phyloP scores from a whole-genome alignment of 2,888 invertebrate species.

The Microdon myrmicae region DNA sequence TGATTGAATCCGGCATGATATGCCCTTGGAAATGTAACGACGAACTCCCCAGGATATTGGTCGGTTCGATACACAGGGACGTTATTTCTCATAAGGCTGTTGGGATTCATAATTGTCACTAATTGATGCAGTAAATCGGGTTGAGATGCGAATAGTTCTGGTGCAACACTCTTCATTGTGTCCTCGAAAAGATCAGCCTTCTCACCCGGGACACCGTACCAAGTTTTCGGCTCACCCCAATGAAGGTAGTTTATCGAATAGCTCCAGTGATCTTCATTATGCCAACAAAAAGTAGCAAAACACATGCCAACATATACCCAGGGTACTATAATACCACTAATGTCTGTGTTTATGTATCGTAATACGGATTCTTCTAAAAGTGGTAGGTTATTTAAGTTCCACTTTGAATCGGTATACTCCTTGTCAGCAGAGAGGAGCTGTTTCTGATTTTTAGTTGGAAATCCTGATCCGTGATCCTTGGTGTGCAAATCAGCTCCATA shows the following conservation, averaged over 20 bases:
- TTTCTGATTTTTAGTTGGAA: slow-evolving; percentile 88
- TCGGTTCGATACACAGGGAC: slow-evolving; percentile 85
- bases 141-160: slow-evolving; percentile 94
- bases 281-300: slow-evolving; percentile 99
- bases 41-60: slow-evolving; percentile 98
- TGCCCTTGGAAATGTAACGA: slow-evolving; percentile 98
- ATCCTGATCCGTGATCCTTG: slow-evolving; percentile 95
- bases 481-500: slow-evolving; percentile 99
- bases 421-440: slow-evolving; percentile 84
- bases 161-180: slow-evolving; percentile 95
- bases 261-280: slow-evolving; percentile 99
- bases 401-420: slow-evolving; percentile 90
- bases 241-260: slow-evolving; percentile 99
- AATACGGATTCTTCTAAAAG: slow-evolving; percentile 93
- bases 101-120: slow-evolving; percentile 99
- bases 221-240: slow-evolving; percentile 97
- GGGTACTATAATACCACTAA: slow-evolving; percentile 98
- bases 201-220: slow-evolving; percentile 96
- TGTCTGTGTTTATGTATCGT: slow-evolving; percentile 96
- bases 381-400: slow-evolving; percentile 98
- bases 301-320: slow-evolving; percentile 99
- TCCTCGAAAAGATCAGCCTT: slow-evolving; percentile 94
- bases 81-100: slow-evolving; percentile 86
- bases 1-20: slow-evolving; percentile 99
- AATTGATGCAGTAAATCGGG: slow-evolving; percentile 97